Conservation (phyloP, 2,113 vertebrate species). For the Silurus meridionalis region DNA sequence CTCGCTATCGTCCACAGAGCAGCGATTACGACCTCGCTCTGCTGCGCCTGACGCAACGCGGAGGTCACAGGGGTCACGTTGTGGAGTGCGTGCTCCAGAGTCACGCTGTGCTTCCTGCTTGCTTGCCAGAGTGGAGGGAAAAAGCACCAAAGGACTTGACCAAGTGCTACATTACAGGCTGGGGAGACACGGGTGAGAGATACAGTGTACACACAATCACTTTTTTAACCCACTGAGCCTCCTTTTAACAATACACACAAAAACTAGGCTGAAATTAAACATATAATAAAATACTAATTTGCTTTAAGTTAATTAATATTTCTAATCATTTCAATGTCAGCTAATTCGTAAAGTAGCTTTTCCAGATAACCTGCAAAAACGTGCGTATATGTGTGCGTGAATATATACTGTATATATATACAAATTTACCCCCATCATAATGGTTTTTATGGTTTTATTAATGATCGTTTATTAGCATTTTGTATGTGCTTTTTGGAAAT, state of each 20-base stretch:
- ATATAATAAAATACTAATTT: background rate
- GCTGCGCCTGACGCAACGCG: conserved; percentile 76
- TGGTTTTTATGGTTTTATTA: no score
- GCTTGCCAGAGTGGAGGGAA: conserved; percentile 82
- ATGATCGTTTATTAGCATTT: no score
- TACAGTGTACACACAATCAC: background rate
- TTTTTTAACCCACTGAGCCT: no score
- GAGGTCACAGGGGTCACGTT: conserved; percentile 61
- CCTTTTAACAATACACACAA: background rate
- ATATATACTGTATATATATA: no score
- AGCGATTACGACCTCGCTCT: conserved; percentile 93
- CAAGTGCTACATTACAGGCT: conserved; percentile 92
- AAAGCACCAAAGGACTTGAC: conserved; percentile 82
- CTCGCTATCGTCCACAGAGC: conserved; percentile 78
- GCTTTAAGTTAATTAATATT: background rate
- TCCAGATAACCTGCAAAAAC: no score
- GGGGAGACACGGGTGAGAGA: conserved; percentile 95
- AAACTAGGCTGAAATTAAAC: background rate
- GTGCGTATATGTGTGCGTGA: no score
- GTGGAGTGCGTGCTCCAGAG: conserved; percentile 75
- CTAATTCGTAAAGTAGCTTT: no score
- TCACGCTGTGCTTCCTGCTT: conserved; percentile 85
- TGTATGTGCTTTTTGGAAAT: no score
- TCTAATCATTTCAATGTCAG: no score
- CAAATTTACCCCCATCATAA: no score